Evolutionary conservation across 2,888 invertebrate species (phyloP).

Genomic region (Archaeoteleia sp.): DNA sequence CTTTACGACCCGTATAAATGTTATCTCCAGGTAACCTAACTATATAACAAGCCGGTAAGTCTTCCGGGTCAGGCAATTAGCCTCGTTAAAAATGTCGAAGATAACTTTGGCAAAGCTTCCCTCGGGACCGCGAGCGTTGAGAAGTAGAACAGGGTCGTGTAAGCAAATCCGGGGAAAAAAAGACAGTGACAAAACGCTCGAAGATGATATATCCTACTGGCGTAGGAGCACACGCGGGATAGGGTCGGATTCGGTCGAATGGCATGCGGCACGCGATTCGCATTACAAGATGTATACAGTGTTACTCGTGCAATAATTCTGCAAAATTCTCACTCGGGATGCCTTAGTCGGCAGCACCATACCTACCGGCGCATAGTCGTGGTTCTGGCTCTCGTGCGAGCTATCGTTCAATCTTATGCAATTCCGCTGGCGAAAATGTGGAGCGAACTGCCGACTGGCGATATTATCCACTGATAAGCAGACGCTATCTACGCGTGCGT

Average conservation of each 20-base stretch:
- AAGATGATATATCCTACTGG: too few species aligned
- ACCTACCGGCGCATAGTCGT: slow-evolving; percentile 13
- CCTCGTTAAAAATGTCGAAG: slow-evolving; percentile 30
- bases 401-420: slow-evolving; percentile 70
- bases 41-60: slow-evolving; percentile 25
- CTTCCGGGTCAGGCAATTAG: slow-evolving; percentile 27
- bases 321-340: slow-evolving; percentile 59
- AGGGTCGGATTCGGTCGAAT: slow-evolving; percentile 39
- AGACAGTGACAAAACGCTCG: too few species aligned
- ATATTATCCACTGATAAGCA: slow-evolving; percentile 60
- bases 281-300: slow-evolving; percentile 42
- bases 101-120: slow-evolving; percentile 16
- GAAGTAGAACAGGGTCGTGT: too few species aligned
- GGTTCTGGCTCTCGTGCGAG: slow-evolving; percentile 60
- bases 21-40: slow-evolving; percentile 26
- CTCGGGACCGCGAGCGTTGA: neutral
- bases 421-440: slow-evolving; percentile 69
- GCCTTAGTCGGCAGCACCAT: slow-evolving; percentile 30
- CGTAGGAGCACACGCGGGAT: slow-evolving; percentile 10
- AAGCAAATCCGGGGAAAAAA: too few species aligned
- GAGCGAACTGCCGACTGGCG: slow-evolving; percentile 60
- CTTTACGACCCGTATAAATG: slow-evolving; percentile 33
- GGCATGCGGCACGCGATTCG: slow-evolving; percentile 59
- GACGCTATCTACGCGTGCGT: slow-evolving; percentile 43
- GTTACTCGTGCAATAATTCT: slow-evolving; percentile 57